Evolutionary conservation across 2,888 invertebrate genomes (phyloP).

Genomic region (Thymelicus lineola): DNA sequence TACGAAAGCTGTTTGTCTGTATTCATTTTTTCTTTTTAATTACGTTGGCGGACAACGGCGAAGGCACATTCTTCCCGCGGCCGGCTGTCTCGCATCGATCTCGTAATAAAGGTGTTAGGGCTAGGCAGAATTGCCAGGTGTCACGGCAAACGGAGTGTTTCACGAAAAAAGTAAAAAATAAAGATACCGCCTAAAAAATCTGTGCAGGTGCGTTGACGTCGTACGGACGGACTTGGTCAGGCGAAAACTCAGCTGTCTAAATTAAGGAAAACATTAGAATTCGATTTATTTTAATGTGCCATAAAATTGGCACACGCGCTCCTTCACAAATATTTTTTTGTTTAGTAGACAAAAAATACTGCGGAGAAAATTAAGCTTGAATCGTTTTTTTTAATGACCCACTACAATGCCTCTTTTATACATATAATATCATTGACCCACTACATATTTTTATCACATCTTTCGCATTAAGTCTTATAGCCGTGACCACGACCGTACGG

Average conservation of each 20-base stretch:
- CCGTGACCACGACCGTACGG: too few species aligned
- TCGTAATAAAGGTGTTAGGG: conserved; percentile 56
- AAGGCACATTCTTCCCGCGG: conserved; percentile 54
- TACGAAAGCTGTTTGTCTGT: conserved; percentile 55
- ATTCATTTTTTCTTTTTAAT: conserved; percentile 57
- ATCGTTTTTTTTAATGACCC: conserved; percentile 19
- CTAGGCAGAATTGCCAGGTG: conserved; percentile 76
- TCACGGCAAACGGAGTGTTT: conserved; percentile 58
- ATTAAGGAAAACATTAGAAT: conserved; percentile 57
- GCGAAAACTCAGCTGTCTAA: conserved; percentile 76
- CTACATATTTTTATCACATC: not conserved
- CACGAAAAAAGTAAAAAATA: conserved; percentile 68
- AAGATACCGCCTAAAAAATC: conserved; percentile 77
- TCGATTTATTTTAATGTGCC: conserved; percentile 38
- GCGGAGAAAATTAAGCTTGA: conserved; percentile 10
- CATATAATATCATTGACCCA: too few species aligned
- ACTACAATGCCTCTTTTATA: too few species aligned
- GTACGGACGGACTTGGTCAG: conserved; percentile 59
- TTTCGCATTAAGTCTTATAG: not conserved
- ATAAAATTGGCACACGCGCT: conserved; percentile 36
- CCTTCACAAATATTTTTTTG: conserved; percentile 19
- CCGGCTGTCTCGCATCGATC: conserved; percentile 57
- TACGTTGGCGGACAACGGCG: conserved; percentile 48
- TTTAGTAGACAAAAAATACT: conserved; percentile 13
- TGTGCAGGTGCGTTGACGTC: conserved; percentile 69